Evolutionary conservation across 2,113 vertebrate genomes (phyloP).

Genomic region (Amia ocellicauda): DNA sequence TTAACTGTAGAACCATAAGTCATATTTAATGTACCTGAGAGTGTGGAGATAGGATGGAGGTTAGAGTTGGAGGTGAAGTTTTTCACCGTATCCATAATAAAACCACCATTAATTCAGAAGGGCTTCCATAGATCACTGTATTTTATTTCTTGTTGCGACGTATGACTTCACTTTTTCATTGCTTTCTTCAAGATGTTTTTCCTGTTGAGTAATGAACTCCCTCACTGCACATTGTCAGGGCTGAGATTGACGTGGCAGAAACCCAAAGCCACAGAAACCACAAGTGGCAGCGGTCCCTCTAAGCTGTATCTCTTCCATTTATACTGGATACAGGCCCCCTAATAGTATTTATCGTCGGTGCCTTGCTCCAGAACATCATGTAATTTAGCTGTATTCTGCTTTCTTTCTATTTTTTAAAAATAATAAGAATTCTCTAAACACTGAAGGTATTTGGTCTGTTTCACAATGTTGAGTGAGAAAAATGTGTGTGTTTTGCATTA

Average conservation of each 20-base stretch:
- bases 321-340: not conserved
- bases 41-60: slow-evolving; percentile 15
- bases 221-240: slow-evolving; percentile 35
- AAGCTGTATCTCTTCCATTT: slow-evolving; percentile 24
- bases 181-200: slow-evolving; percentile 42
- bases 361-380: not conserved
- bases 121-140: slow-evolving; percentile 29
- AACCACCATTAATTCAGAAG: slow-evolving; percentile 1
- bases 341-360: not conserved
- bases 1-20: slow-evolving; percentile 24
- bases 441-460: no score
- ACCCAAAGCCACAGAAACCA: slow-evolving; percentile 43
- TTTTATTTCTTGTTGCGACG: slow-evolving; percentile 38
- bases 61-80: no score
- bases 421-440: not conserved
- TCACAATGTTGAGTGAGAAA: no score
- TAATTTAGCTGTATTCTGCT: not conserved
- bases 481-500: no score
- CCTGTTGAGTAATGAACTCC: slow-evolving; percentile 43
- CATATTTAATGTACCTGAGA: slow-evolving; percentile 17
- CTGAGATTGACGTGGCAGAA: slow-evolving; percentile 45
- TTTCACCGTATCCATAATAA: not conserved
- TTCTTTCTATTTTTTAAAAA: not conserved
- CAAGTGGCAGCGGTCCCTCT: slow-evolving; percentile 38
- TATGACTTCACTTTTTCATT: slow-evolving; percentile 48